Evolutionary conservation across 2,797 vertebrate genomes (phyloP).

Genomic region (Lepus townsendii): DNA sequence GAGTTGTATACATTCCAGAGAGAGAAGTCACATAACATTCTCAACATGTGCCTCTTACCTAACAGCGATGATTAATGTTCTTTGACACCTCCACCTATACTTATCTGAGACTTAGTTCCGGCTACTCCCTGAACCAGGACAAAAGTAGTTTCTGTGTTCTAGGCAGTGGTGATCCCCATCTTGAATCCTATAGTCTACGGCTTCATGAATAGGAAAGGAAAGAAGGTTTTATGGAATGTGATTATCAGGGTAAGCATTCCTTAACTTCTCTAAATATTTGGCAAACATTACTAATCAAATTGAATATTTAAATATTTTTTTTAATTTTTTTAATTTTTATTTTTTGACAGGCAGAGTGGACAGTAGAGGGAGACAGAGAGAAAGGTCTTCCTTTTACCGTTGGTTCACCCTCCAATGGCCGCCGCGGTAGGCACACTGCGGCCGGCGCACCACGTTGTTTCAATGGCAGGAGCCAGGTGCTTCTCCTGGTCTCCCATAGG

Average conservation of each 20-base stretch:
- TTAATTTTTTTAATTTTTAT: no score
- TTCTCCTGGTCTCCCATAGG: no score
- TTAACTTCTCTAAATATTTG: neutral
- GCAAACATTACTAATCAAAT: neutral
- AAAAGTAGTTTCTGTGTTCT: conserved; percentile 68
- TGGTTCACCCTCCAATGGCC: no score
- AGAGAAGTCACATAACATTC: conserved; percentile 53
- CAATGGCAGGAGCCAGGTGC: no score
- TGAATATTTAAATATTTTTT: no score
- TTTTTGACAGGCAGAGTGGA: no score
- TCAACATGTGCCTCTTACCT: conserved; percentile 69
- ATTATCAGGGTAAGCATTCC: neutral
- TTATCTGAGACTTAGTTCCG: conserved; percentile 68
- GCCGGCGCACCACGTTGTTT: no score
- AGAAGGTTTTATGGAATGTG: conserved; percentile 53
- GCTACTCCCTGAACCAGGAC: conserved; percentile 45
- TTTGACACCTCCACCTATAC: conserved; percentile 57
- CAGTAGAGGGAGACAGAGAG: no score
- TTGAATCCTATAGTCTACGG: conserved; percentile 75
- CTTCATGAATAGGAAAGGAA: conserved; percentile 74
- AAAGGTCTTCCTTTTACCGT: no score
- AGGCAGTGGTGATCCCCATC: conserved; percentile 71
- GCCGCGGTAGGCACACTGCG: no score
- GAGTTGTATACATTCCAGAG: neutral
- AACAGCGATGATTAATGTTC: conserved; percentile 65